Evolutionary conservation across 2,888 invertebrate genomes (phyloP), one percentile per base, ranked within the genome.

Genomic region (Ornithoptera priamus): DNA sequence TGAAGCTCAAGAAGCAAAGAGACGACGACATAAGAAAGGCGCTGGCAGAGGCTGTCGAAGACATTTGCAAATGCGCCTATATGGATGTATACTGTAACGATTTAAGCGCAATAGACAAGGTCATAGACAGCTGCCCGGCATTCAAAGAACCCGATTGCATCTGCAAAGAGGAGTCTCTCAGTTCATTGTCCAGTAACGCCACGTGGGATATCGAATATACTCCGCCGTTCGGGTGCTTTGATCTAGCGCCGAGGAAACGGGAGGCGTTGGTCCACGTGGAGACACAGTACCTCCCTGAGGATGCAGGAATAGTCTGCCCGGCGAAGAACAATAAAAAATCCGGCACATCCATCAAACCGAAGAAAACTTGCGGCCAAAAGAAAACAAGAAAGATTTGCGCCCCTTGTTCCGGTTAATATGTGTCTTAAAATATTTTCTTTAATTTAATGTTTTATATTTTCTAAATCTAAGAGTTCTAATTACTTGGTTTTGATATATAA

Each of bases 161-260:
- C 18, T 92, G 93, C 62, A 76, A 85, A 61, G 86, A 84, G 20
- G 89, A 90, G 74, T 90, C 90, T 0, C 69, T 91, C 20, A 90
- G 91, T 73, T 90, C 91, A 15, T 72, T 91, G 2, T 93, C 93
- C 0, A 93, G 93, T 67, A 95, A 95, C 72, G 94, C 94, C 1
- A 95, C 95, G 69, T 93, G 95, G 85, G 95, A 95, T 76, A 95
- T 95, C 58, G 95, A 95, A 71, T 95, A 95, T 67, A 95, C 95
- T 0, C 95, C 95, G 1, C 95, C 95, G 0, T 95, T 95, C 59
- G 95, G 95, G 0, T 91, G 95, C 57, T 94, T 95, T 65, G 94
- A 94, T 74, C 91, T 95, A 1, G 90, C 94, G 69, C 88, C 93
- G 1, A 89, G 94, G 15, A 87, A 91, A 65, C 84, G 88, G 3